Conservation (phyloP, 2,113 vertebrate genomes). For the Eptesicus fuscus region DNA sequence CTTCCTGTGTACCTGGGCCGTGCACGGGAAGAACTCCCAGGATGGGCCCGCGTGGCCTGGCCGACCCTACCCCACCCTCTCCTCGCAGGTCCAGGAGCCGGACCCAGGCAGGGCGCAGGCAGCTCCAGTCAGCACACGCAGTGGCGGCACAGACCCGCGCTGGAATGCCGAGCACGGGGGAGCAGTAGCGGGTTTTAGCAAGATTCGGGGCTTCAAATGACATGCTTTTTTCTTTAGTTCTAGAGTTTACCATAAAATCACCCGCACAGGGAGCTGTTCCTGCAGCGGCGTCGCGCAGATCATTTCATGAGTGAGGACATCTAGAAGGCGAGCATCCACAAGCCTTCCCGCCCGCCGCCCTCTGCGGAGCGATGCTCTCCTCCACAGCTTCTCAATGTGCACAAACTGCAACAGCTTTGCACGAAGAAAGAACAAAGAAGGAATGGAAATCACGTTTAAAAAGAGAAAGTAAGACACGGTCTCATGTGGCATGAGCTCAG, state of each 20-base stretch:
- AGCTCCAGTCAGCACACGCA: too few relatives aligned
- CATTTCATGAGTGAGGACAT: neutral
- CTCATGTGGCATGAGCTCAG: neutral
- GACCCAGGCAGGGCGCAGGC: fast-evolving
- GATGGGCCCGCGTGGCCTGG: neutral
- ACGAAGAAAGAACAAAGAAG: neutral
- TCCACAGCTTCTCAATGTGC: constrained; percentile 8
- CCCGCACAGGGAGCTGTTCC: neutral
- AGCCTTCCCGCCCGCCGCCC: neutral
- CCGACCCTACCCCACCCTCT: neutral
- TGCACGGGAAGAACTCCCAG: neutral
- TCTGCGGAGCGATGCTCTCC: neutral
- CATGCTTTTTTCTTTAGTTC: neutral
- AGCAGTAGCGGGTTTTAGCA: fast-evolving
- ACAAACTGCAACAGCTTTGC: neutral
- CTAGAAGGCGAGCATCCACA: neutral
- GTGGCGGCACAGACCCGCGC: too few relatives aligned
- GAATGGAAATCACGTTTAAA: neutral
- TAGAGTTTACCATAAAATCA: neutral
- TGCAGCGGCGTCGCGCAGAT: neutral
- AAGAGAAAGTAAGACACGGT: neutral
- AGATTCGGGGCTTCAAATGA: neutral
- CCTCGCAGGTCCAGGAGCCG: fast-evolving
- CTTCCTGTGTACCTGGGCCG: neutral
- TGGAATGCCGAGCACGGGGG: fast-evolving